Percentiles rank a stretch among this genome's conserved stretches.
These are phyloP conservation scores for Colossoma macropomum DNA, from an alignment of 2,113 vertebrate species.

Conservation along the genomic window DNA sequence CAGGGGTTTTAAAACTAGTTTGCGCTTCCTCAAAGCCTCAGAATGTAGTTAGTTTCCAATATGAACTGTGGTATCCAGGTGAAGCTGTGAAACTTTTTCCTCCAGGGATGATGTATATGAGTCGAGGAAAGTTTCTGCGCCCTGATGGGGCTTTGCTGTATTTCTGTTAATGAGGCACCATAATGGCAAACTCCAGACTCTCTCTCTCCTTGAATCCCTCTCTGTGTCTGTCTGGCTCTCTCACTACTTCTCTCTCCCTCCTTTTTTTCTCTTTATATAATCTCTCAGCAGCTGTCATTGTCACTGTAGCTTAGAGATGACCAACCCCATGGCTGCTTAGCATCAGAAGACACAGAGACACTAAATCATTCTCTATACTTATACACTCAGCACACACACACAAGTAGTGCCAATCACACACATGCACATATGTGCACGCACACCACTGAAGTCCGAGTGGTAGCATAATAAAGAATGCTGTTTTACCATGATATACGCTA, in stretches of 20 bases:
- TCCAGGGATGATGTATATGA: slow-evolving; percentile 5
- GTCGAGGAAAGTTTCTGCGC: not conserved
- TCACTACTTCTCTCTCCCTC: slow-evolving; percentile 8
- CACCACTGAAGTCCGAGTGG: not conserved
- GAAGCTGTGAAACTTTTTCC: slow-evolving; percentile 34
- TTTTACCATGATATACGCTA: no score
- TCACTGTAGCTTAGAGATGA: slow-evolving; percentile 51
- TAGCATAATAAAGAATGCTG: not conserved
- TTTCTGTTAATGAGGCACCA: slow-evolving; percentile 19
- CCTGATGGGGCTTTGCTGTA: slow-evolving; percentile 13
- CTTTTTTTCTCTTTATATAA: slow-evolving; percentile 9
- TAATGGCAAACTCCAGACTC: not conserved
- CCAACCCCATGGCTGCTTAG: slow-evolving; percentile 46
- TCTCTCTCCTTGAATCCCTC: slow-evolving; percentile 6
- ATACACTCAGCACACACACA: slow-evolving; percentile 19
- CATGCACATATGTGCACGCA: not conserved
- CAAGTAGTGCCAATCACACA: not conserved
- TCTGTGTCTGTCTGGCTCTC: not conserved
- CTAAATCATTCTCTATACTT: slow-evolving; percentile 30
- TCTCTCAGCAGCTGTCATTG: slow-evolving; percentile 50
- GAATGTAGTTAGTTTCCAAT: not conserved
- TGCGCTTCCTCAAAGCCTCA: not conserved
- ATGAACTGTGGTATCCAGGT: slow-evolving; percentile 14
- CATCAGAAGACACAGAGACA: slow-evolving; percentile 58
- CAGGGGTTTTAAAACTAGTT: not conserved